These are phyloP conservation scores for Coelopa frigida DNA, from an alignment of 1,140 invertebrate genomes.

Conservation along the genomic window DNA sequence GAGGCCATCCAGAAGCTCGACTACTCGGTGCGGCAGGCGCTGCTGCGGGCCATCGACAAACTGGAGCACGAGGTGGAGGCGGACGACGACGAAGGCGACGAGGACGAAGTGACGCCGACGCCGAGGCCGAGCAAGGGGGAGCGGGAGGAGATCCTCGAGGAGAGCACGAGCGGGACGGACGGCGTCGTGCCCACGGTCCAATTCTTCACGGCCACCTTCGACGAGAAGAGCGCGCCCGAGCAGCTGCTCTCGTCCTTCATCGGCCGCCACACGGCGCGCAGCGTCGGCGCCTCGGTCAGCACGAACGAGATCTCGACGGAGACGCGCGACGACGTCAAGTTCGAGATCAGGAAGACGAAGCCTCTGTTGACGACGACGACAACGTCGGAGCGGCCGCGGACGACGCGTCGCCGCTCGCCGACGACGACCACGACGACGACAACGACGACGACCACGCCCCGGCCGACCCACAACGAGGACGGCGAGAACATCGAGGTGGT, in stretches of 20 bases:
- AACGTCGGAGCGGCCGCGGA: slow-evolving; percentile 50
- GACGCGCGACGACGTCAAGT: slow-evolving; percentile 35
- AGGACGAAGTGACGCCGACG: slow-evolving; percentile 24
- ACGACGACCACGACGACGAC: slow-evolving; percentile 47
- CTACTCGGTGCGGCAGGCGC: slow-evolving; percentile 59
- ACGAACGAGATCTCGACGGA: slow-evolving; percentile 35
- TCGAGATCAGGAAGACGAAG: slow-evolving; percentile 36
- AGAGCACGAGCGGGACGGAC: slow-evolving; percentile 27
- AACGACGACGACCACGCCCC: slow-evolving; percentile 52
- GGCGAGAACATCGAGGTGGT: slow-evolving; percentile 57
- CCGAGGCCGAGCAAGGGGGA: slow-evolving; percentile 27
- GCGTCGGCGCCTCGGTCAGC: slow-evolving; percentile 24
- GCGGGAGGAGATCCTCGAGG: slow-evolving; percentile 40
- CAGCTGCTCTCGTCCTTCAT: slow-evolving; percentile 36
- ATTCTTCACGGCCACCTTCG: slow-evolving; percentile 40
- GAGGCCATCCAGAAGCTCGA: slow-evolving; percentile 55
- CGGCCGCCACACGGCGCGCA: slow-evolving; percentile 28
- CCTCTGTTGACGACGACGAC: slow-evolving; percentile 42
- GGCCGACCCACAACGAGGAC: slow-evolving; percentile 55
- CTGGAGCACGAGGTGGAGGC: slow-evolving; percentile 51
- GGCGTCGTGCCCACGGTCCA: slow-evolving; percentile 38
- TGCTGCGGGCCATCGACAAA: slow-evolving; percentile 62
- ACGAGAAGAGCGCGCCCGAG: slow-evolving; percentile 36
- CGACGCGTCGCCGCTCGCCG: slow-evolving; percentile 27
- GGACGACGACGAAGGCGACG: slow-evolving; percentile 30